Evolutionary conservation across 1,140 invertebrate species (phyloP).

Genomic region (Sesamia nonagrioides): DNA sequence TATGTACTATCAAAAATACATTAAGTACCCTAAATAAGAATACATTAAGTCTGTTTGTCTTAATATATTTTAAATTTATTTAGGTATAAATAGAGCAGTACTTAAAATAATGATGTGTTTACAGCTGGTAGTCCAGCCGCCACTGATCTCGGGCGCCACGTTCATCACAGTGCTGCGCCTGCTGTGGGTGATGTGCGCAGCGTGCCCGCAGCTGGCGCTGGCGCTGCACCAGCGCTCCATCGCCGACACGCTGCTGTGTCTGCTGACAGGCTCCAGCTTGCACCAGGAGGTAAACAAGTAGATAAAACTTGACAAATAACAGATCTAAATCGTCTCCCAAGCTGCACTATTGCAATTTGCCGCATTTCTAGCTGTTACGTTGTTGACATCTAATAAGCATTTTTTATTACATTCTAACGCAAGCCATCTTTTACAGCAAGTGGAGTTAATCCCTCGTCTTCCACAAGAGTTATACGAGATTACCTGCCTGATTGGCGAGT

Average conservation of each 20-base stretch:
- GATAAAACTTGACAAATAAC: no score
- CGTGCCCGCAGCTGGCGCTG: slow-evolving; percentile 97
- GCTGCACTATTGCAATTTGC: no score
- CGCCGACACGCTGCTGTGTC: slow-evolving; percentile 96
- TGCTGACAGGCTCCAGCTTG: slow-evolving; percentile 95
- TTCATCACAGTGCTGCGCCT: slow-evolving; percentile 98
- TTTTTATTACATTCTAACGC: background rate
- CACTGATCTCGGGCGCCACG: slow-evolving; percentile 96
- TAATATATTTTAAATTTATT: no score
- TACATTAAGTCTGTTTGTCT: no score
- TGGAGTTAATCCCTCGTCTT: slow-evolving; percentile 95
- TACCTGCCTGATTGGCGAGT: slow-evolving; percentile 97
- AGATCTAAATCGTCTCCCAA: no score
- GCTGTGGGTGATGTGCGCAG: slow-evolving; percentile 97
- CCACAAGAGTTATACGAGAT: slow-evolving; percentile 99
- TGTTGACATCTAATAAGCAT: no score
- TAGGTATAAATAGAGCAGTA: background rate
- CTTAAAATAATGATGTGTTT: background rate
- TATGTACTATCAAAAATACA: no score
- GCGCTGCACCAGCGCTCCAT: slow-evolving; percentile 97
- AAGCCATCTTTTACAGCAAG: slow-evolving; percentile 82
- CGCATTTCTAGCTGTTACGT: background rate
- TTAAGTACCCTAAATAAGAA: no score
- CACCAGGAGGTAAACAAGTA: slow-evolving; percentile 91
- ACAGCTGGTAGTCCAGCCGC: slow-evolving; percentile 96